These are phyloP conservation scores for Peromyscus polionotus DNA, from an alignment of 2,113 vertebrate species.

Conservation along the genomic window DNA sequence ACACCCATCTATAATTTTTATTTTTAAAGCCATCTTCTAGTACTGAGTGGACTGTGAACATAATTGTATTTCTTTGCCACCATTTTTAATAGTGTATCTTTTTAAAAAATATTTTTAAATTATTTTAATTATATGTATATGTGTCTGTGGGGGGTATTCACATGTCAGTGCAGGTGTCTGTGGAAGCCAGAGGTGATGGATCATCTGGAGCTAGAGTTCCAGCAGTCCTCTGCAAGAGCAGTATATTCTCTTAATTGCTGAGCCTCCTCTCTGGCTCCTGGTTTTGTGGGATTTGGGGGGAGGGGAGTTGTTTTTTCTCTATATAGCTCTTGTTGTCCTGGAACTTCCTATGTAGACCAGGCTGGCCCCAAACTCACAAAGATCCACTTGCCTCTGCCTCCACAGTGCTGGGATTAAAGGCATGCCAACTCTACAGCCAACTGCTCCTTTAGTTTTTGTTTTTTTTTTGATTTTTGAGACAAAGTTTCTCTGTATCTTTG, in stretches of 20 bases:
- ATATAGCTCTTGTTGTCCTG: neutral
- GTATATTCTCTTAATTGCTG: neutral
- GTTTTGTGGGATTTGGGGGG: neutral
- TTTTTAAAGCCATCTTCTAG: neutral
- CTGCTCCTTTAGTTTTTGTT: too few species aligned
- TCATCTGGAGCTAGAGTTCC: neutral
- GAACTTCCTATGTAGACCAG: neutral
- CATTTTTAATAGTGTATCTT: slow-evolving; percentile 1
- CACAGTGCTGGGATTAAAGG: neutral
- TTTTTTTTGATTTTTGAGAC: too few species aligned
- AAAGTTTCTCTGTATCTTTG: too few species aligned
- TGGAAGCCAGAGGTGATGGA: neutral
- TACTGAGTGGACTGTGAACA: neutral
- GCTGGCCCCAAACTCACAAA: neutral
- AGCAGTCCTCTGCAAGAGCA: neutral
- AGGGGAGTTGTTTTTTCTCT: neutral
- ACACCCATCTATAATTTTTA: neutral
- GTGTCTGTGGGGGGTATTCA: neutral
- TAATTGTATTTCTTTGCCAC: neutral
- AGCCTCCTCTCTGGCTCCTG: neutral
- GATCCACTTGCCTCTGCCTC: neutral
- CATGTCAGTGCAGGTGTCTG: neutral
- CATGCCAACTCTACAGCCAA: too few species aligned
- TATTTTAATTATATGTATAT: neutral
- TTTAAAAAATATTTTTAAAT: neutral